Conservation (phyloP, 2,888 invertebrate species). For the Heliconius ismenius region DNA sequence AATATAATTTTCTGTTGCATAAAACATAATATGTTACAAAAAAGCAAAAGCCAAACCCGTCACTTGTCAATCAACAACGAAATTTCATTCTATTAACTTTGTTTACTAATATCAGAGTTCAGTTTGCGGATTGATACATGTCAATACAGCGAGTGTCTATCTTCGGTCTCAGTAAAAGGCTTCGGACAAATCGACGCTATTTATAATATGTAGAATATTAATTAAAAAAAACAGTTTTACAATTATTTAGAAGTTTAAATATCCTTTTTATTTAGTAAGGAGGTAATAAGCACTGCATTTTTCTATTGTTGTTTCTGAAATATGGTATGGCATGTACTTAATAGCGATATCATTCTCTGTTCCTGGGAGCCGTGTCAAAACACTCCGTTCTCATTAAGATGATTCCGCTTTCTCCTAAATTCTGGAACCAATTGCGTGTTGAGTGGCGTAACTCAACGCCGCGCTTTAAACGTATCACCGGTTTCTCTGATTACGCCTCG, state of each 20-base stretch:
- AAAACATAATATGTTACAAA: background rate
- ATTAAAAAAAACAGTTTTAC: background rate
- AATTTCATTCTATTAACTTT: conserved; percentile 43
- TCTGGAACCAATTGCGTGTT: background rate
- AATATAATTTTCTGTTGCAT: background rate
- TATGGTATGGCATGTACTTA: too few species aligned
- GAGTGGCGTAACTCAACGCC: background rate
- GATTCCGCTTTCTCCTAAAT: background rate
- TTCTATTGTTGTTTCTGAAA: too few species aligned
- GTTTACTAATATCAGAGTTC: conserved; percentile 38
- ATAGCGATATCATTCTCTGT: too few species aligned
- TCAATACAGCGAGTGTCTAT: conserved; percentile 43
- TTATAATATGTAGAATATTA: conserved; percentile 11
- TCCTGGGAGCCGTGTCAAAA: background rate
- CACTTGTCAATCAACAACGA: conserved; percentile 44
- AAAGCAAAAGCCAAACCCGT: conserved; percentile 35
- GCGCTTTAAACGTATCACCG: background rate
- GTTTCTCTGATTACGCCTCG: background rate
- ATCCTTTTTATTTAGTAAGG: background rate
- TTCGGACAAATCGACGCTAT: conserved; percentile 42
- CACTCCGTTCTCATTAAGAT: too few species aligned
- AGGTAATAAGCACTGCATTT: too few species aligned
- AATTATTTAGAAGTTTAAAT: background rate
- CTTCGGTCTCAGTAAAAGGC: conserved; percentile 47
- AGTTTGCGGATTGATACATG: conserved; percentile 39